Conservation (phyloP, 2,888 invertebrate genomes). For the Lithophane ornitopus region DNA sequence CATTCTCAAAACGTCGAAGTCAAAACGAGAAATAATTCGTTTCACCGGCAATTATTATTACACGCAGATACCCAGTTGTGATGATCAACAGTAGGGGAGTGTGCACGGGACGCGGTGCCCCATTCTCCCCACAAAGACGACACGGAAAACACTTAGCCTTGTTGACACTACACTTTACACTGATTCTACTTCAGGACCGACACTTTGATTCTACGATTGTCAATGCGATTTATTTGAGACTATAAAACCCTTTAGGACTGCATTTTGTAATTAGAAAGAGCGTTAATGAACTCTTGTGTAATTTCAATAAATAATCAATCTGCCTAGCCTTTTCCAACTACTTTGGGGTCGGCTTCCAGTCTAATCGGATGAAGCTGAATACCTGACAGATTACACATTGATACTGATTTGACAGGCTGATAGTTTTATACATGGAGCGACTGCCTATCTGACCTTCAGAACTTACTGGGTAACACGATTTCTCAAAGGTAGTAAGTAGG, state of each 20-base stretch:
- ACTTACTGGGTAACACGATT: neutral
- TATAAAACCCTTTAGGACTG: slow-evolving; percentile 26
- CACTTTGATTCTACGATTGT: slow-evolving; percentile 73
- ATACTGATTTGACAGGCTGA: too few relatives aligned
- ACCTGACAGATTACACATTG: too few relatives aligned
- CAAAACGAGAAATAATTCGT: slow-evolving; percentile 16
- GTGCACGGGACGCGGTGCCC: slow-evolving; percentile 56
- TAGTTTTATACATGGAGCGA: too few relatives aligned
- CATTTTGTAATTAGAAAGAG: slow-evolving; percentile 47
- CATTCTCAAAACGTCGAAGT: slow-evolving; percentile 16
- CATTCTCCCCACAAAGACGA: slow-evolving; percentile 85
- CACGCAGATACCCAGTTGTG: slow-evolving; percentile 48
- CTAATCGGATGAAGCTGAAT: neutral
- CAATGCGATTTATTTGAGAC: slow-evolving; percentile 58
- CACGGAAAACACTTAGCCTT: slow-evolving; percentile 88
- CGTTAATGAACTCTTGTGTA: slow-evolving; percentile 38
- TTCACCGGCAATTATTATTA: slow-evolving; percentile 40
- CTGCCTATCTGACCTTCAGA: neutral
- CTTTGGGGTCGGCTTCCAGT: neutral
- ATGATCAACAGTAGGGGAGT: slow-evolving; percentile 39
- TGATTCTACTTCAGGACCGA: slow-evolving; percentile 80
- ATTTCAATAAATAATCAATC: neutral
- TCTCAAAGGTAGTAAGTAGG: too few relatives aligned
- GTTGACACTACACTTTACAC: slow-evolving; percentile 89
- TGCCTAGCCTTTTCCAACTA: neutral